Evolutionary conservation across 2,888 invertebrate genomes (phyloP), one percentile per base, ranked within the genome.

Genomic region (Orthosia incerta): DNA sequence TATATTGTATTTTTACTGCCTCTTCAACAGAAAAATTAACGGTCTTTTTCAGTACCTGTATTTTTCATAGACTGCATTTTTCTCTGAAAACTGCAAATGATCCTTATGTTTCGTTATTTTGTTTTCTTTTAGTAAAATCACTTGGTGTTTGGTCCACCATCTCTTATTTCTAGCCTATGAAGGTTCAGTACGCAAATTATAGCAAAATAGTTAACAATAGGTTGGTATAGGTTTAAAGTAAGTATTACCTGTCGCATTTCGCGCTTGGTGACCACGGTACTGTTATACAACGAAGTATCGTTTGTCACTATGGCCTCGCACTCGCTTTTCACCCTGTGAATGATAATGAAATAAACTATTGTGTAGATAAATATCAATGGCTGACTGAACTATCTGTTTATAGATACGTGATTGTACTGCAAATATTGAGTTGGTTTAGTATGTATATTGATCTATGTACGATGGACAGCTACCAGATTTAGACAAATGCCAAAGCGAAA

Each of bases 271-370:
- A 93, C 85, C 79, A 90, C 81, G 45, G 91, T 89, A 72, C 87
- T 87, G 89, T 95, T 95, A 82, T 92, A 91, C 76, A 94, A 88
- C 60, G 88, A 85, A 79, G 89, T 93, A 89, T 94, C 95, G 82
- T 95, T 93, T 64, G 94, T 93, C 69, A 89, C 93, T 76, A 95
- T 95, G 89, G 96, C 95, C 92, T 93, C 91, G 92, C 96, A 96
- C 91, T 95, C 95, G 91, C 94, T 94, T 92, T 94, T 92, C 91
- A 93, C 93, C 90, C 96, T 96, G 95, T 85, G 87, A 92, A 91
- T 87, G 86, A 91, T 80, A 90, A 90, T 88, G 76, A 88, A 85
- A 80, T 83, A 62, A 62, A 74, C 61, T 68, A 74, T 80, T 80
- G 74, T 75, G 74, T 73, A 67, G 65, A 72, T 70, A 75, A 78